Conservation (phyloP, 2,113 vertebrate species). For the Calypte anna region DNA sequence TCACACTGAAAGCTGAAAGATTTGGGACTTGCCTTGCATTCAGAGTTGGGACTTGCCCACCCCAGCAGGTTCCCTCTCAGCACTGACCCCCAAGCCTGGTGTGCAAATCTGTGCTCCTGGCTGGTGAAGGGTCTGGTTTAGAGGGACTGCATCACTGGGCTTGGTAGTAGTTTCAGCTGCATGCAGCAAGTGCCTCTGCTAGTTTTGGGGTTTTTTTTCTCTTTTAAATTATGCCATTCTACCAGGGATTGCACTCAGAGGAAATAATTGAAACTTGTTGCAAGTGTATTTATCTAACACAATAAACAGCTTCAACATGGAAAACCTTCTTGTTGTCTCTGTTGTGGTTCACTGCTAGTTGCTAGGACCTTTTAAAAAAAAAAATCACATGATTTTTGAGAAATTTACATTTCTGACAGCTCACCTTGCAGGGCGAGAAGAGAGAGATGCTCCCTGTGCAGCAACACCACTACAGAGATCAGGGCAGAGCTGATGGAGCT, state of each 20-base stretch:
- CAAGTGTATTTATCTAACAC: constrained; percentile 43
- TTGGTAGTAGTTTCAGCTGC: constrained; percentile 26
- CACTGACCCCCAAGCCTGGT: fast-evolving
- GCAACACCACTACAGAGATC: not conserved
- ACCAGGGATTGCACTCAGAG: constrained; percentile 44
- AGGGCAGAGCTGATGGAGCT: not conserved
- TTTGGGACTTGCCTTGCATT: not conserved
- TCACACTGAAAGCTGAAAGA: not conserved
- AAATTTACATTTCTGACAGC: not conserved
- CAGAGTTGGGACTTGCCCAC: not conserved
- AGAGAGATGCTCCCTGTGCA: not conserved
- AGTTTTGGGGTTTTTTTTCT: not conserved
- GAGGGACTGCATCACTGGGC: not conserved
- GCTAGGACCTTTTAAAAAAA: not conserved
- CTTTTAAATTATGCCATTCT: not conserved
- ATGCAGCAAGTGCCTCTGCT: constrained; percentile 74
- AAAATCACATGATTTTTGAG: not conserved
- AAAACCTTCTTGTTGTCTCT: not conserved
- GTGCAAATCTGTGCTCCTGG: fast-evolving
- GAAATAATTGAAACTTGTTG: not conserved
- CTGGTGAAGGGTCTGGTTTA: not conserved
- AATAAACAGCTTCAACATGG: constrained; percentile 58
- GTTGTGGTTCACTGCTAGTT: not conserved
- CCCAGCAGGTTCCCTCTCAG: not conserved
- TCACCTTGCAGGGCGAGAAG: not conserved